phyloP scores from a whole-genome alignment of 2,113 vertebrate genomes.

The Lynx canadensis region DNA sequence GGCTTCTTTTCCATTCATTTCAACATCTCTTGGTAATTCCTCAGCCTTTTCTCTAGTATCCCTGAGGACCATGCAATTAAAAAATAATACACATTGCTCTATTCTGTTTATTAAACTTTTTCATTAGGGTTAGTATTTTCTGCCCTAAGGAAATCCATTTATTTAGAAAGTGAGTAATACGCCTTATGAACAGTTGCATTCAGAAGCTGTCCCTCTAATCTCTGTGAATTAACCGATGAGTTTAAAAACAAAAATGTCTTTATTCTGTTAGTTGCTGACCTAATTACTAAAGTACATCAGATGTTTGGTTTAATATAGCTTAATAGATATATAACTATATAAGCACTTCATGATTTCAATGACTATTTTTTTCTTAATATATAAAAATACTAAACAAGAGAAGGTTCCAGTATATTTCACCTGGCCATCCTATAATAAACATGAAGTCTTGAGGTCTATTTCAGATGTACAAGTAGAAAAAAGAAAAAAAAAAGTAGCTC shows the following conservation, averaged over 20 bases:
- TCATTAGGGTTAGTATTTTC: not conserved
- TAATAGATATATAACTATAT: not conserved
- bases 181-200: not conserved
- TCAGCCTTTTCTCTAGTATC: not conserved
- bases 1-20: not conserved
- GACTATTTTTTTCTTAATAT: not conserved
- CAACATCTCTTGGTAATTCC: not conserved
- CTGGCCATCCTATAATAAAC: not conserved
- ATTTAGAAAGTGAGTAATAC: not conserved
- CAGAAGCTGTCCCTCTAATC: not conserved
- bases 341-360: not conserved
- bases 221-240: not conserved
- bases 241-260: not conserved
- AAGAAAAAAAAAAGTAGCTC: not conserved
- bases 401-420: not conserved
- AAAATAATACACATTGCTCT: not conserved
- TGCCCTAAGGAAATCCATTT: not conserved
- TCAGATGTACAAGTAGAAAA: not conserved
- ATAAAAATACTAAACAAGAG: not conserved
- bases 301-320: not conserved
- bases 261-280: not conserved
- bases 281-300: not conserved
- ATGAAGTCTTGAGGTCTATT: not conserved
- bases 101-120: not conserved
- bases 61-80: not conserved